Percentiles rank a stretch among this genome's conserved stretches.
Evolutionary conservation across 2,888 invertebrate genomes (phyloP).

Genomic region (Chromoteleia sp.): DNA sequence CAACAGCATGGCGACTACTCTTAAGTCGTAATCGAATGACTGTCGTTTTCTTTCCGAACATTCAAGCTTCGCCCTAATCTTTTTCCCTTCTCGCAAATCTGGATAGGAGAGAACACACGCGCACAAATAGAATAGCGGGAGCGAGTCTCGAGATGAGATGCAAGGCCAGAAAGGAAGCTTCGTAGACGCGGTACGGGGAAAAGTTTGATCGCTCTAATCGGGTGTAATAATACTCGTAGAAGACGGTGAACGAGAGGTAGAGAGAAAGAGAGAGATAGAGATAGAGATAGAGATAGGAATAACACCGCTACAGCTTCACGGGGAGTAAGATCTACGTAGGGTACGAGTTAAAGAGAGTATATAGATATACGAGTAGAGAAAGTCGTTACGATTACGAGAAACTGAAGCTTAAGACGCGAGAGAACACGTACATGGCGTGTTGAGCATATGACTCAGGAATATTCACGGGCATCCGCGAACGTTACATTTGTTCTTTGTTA

Average conservation of each 20-base stretch:
- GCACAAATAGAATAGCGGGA: conserved; percentile 53
- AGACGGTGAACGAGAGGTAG: conserved; percentile 47
- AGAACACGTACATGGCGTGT: conserved; percentile 61
- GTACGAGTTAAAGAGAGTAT: conserved; percentile 64
- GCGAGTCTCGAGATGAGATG: conserved; percentile 66
- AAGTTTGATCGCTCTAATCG: conserved; percentile 34
- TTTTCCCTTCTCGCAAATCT: not conserved
- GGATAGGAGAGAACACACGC: conserved; percentile 21
- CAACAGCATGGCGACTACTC: no score
- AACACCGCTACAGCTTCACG: conserved; percentile 43
- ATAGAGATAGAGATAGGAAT: conserved; percentile 49
- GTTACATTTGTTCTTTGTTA: conserved; percentile 25
- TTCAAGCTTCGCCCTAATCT: conserved; percentile 16
- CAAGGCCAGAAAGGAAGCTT: conserved; percentile 68
- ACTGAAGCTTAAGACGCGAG: conserved; percentile 63
- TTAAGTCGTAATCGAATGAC: no score
- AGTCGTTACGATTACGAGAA: conserved; percentile 62
- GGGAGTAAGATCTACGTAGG: conserved; percentile 55
- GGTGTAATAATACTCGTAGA: conserved; percentile 51
- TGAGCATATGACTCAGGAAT: conserved; percentile 65
- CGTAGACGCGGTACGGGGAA: conserved; percentile 29
- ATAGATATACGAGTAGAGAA: conserved; percentile 62
- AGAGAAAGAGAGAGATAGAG: conserved; percentile 8
- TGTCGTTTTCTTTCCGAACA: no score
- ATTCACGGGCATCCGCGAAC: conserved; percentile 54